These are phyloP conservation scores for Petrocephalus sullivani DNA, from an alignment of 2,797 vertebrate genomes.

Conservation along the genomic window DNA sequence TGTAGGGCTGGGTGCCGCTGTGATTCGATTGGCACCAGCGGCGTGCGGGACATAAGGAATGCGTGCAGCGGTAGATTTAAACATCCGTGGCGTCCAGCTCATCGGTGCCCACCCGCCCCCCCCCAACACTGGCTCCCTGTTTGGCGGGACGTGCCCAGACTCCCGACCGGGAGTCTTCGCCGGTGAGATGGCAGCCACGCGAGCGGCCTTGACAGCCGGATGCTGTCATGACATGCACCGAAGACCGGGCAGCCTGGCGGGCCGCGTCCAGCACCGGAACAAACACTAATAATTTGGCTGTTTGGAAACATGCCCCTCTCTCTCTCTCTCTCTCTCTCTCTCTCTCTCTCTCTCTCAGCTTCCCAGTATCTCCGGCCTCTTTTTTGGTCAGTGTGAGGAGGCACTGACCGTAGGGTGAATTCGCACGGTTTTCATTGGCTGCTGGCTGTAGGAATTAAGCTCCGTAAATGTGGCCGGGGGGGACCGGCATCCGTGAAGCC, in stretches of 20 bases:
- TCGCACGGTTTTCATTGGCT: neutral
- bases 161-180: neutral
- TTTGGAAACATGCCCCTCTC: neutral
- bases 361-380: no score
- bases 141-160: neutral
- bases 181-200: neutral
- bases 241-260: neutral
- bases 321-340: no score
- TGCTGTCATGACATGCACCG: neutral
- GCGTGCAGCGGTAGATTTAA: neutral
- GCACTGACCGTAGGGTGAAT: neutral
- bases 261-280: no score
- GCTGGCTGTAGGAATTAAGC: neutral
- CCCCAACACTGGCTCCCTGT: neutral
- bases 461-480: neutral
- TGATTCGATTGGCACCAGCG: neutral
- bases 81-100: neutral
- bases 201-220: neutral
- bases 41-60: neutral
- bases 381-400: neutral
- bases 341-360: no score
- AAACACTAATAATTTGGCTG: neutral
- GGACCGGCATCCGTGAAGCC: neutral
- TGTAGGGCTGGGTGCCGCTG: neutral
- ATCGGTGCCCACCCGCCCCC: neutral